These are phyloP conservation scores for Clitarchus hookeri DNA, from an alignment of 2,888 invertebrate species.

Conservation along the genomic window DNA sequence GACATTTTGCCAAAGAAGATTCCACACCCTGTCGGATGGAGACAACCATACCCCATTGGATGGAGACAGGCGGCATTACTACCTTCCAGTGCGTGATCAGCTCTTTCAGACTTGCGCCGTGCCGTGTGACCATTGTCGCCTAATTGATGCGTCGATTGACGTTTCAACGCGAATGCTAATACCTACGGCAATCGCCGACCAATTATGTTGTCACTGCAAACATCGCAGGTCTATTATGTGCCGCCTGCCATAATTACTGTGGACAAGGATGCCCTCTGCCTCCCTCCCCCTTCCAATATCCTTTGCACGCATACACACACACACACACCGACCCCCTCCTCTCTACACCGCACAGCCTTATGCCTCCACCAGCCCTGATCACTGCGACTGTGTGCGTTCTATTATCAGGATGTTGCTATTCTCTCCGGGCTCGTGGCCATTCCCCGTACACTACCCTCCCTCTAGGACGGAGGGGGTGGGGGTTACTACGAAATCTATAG, in stretches of 20 bases:
- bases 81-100: background rate
- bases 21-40: too few species aligned
- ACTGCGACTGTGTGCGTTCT: background rate
- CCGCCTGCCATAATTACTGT: background rate
- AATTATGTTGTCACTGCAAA: constrained; percentile 10
- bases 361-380: background rate
- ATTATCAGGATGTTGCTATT: constrained; percentile 8
- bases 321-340: too few species aligned
- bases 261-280: background rate
- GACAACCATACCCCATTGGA: too few species aligned
- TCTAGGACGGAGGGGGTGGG: too few species aligned
- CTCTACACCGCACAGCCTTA: too few species aligned
- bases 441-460: background rate
- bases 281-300: background rate
- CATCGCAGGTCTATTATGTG: constrained; percentile 3
- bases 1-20: too few species aligned
- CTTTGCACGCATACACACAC: too few species aligned
- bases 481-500: background rate
- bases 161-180: background rate
- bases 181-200: background rate
- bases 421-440: background rate
- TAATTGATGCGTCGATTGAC: background rate
- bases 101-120: background rate
- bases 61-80: too few species aligned
- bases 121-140: background rate